These are phyloP conservation scores for Hypselothyrea guttata DNA, from an alignment of 2,888 invertebrate genomes.

Conservation along the genomic window DNA sequence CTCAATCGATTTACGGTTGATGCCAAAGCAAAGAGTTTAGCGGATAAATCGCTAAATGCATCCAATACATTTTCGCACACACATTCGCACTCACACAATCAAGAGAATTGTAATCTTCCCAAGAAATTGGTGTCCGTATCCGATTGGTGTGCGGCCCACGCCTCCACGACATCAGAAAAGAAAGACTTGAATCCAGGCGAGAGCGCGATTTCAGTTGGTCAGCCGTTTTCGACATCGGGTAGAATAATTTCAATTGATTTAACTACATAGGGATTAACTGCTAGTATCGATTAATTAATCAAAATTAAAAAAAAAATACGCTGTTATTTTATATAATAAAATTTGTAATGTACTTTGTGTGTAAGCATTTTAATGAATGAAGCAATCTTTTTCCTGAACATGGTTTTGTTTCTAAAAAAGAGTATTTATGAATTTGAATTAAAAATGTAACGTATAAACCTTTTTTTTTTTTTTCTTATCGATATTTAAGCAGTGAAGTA, in stretches of 20 bases:
- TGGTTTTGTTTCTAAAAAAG: no score
- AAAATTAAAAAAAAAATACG: conserved; percentile 34
- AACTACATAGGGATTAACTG: conserved; percentile 72
- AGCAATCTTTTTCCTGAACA: neutral
- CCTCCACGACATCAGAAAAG: conserved; percentile 57
- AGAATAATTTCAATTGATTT: conserved; percentile 81
- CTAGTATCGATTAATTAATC: conserved; percentile 31
- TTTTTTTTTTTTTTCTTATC: no score
- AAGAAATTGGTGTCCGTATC: conserved; percentile 61
- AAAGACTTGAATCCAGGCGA: conserved; percentile 46
- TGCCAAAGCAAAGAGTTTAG: conserved; percentile 39
- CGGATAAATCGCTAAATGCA: conserved; percentile 45
- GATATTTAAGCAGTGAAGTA: no score
- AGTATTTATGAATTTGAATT: no score
- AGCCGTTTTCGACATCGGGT: conserved; percentile 68
- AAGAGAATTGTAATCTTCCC: conserved; percentile 74
- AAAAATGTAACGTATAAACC: no score
- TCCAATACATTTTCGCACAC: conserved; percentile 50
- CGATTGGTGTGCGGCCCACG: conserved; percentile 59
- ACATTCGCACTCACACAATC: conserved; percentile 60
- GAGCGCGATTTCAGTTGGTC: conserved; percentile 60
- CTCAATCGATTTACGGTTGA: conserved; percentile 57
- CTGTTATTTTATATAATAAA: conserved; percentile 71
- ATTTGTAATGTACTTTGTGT: conserved; percentile 30
- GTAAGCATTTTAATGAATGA: conserved; percentile 13